Evolutionary conservation across 2,888 invertebrate species (phyloP).

Genomic region (Cephus pulcher): DNA sequence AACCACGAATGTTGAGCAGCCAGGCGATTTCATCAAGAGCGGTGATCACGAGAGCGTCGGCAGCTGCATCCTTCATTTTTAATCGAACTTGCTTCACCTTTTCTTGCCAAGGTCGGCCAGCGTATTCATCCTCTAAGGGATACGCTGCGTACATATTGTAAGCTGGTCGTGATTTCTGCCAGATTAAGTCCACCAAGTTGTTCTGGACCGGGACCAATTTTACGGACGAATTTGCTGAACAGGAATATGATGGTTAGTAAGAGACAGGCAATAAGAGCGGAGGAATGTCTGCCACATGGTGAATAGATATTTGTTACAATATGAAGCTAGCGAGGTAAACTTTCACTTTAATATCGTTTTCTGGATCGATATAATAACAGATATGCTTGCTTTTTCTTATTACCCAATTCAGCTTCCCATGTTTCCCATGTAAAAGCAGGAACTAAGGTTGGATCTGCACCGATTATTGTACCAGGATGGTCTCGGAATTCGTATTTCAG

Average conservation of each 20-base stretch:
- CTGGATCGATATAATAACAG: not conserved
- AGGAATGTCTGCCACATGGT: not conserved
- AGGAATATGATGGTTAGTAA: slow-evolving; percentile 2
- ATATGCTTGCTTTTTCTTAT: slow-evolving; percentile 10
- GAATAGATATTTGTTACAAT: not conserved
- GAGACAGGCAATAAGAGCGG: not conserved
- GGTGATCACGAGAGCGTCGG: slow-evolving; percentile 85
- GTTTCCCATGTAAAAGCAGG: slow-evolving; percentile 76
- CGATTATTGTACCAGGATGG: slow-evolving; percentile 72
- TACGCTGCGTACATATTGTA: slow-evolving; percentile 71
- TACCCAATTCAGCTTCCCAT: slow-evolving; percentile 69
- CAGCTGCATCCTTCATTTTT: slow-evolving; percentile 72
- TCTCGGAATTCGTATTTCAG: slow-evolving; percentile 66
- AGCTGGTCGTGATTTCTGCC: slow-evolving; percentile 76
- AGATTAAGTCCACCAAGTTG: slow-evolving; percentile 83
- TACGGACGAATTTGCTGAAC: slow-evolving; percentile 65
- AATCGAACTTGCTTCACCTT: slow-evolving; percentile 78
- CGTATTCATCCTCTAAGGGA: slow-evolving; percentile 70
- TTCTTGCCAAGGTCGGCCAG: slow-evolving; percentile 78
- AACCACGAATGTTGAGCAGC: slow-evolving; percentile 88
- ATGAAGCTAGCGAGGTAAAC: not conserved
- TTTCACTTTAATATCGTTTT: not conserved
- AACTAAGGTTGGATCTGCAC: slow-evolving; percentile 80
- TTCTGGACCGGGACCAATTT: slow-evolving; percentile 71
- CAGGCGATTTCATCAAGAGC: slow-evolving; percentile 91